Evolutionary conservation across 2,888 invertebrate species (phyloP), one percentile per base, ranked within the genome.

Genomic region (Siphonodentalium dalli): DNA sequence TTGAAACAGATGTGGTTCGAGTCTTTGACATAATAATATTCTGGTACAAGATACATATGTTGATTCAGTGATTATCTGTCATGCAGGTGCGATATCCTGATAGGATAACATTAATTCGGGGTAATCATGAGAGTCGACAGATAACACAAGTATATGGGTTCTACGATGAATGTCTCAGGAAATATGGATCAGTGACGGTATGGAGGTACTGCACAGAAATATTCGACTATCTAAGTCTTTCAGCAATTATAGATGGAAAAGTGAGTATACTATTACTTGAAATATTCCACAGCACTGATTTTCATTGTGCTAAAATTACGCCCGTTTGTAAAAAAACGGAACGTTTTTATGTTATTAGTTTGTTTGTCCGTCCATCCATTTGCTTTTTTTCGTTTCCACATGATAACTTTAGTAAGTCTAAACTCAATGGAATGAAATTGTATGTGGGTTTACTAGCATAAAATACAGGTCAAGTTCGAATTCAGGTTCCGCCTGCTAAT

Each of bases 201-300:
- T 99, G 99, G 99, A 88, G 98, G 77, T 97, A 97, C 82, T 99
- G 99, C 85, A 99, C 98, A 61, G 99, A 99, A 85, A 96, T 98
- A 71, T 98, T 98, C 80, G 97, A 98, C 84, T 99, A 97, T 83
- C 85, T 98, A 54, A 95, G 95, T 43, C 84, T 98, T 45, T 95
- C 96, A 2, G 97, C 97, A 7, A 95, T 98, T 65, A 97, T 98
- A 68, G 96, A 98, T 83, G 95, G 94, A 31, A 92, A 93, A 84
- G 86, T 87, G 74, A 73, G 77, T 38, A 13, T 23, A 2, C 2
- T 26, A 42, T n/a, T 39, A 18, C 6, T 28, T 6, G 33, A 11
- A n/a, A 31, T 31, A 31, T 18, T n/a, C n/a, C n/a, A n/a, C n/a
- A n/a, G n/a, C n/a, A n/a, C n/a, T n/a, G n/a, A n/a, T n/a, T n/a